Evolutionary conservation across 2,888 invertebrate species (phyloP), one percentile per base, ranked within the genome.

Genomic region (Cataglyphis rosenhaueri): DNA sequence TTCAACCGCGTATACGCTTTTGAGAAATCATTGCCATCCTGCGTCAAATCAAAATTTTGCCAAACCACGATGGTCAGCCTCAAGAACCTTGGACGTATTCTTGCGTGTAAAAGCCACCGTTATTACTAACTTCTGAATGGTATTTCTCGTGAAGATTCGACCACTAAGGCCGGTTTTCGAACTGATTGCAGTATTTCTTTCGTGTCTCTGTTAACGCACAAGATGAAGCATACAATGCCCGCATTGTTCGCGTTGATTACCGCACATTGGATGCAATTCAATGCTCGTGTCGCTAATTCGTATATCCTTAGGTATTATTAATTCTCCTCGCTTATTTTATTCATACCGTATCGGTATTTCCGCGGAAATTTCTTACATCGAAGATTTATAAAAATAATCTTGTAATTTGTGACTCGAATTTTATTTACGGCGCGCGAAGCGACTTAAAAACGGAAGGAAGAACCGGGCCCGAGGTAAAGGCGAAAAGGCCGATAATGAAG

Each of bases 321-420:
- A 65, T 75, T 41, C 9, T n/a, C 52, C 21, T 41, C 75, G 52
- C 25, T 52, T 8, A 48, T 35, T 48, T 75, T 29, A 64, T 75
- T 61, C 74, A 21, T 21, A 29, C 5, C 41, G 73, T 48, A 44
- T 9, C 57, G 52, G 29, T 29, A 29, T 64, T 48, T 52, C 64
- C 21, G 21, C 6, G 21, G 12, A n/a, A 41, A 55, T 21, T 59
- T 32, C 12, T 29, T 6, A 12, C 57, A 5, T 12, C 25, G 3
- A 25, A 59, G 71, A 71, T 71, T 57, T 15, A 41, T 41, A 41
- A 76, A 68, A 55, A 41, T 68, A 21, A 35, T 32, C 25, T 4
- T 29, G 71, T 59, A 71, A 76, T 76, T 68, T 76, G 76, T 83
- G 64, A 59, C 32, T 59, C 52, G 82, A 68, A 85, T 81, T 86